phyloP scores from a whole-genome alignment of 2,113 vertebrate genomes.

The Tautogolabrus adspersus region DNA sequence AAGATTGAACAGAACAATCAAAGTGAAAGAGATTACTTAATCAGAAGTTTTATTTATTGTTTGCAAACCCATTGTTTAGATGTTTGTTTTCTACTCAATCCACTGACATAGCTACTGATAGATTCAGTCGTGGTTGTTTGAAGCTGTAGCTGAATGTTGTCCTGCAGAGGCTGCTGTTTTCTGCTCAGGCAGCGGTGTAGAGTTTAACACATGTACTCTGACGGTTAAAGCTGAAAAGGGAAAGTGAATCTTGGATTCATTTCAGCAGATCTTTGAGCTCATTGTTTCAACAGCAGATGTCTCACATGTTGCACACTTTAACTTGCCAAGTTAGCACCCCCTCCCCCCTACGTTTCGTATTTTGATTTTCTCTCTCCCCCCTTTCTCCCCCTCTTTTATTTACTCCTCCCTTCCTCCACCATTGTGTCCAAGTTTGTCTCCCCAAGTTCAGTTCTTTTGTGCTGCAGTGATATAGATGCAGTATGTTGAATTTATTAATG shows the following conservation, averaged over 20 bases:
- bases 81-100: not conserved
- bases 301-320: constrained; percentile 55
- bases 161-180: constrained; percentile 70
- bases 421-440: not conserved
- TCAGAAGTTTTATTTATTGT: not conserved
- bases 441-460: not conserved
- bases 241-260: constrained; percentile 25
- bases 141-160: constrained; percentile 22
- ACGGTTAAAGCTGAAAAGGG: not conserved
- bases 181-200: constrained; percentile 1
- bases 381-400: not conserved
- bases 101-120: not conserved
- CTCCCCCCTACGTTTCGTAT: not conserved
- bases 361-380: not conserved
- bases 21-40: too few relatives aligned
- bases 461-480: not conserved
- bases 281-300: constrained; percentile 64
- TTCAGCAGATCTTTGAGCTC: constrained; percentile 37
- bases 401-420: not conserved
- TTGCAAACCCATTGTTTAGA: not conserved
- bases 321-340: not conserved
- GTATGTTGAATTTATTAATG: not conserved
- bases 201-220: not conserved
- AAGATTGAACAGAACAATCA: constrained; percentile 15
- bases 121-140: not conserved